phyloP scores from a whole-genome alignment of 2,113 vertebrate genomes.

The Galemys pyrenaicus region DNA sequence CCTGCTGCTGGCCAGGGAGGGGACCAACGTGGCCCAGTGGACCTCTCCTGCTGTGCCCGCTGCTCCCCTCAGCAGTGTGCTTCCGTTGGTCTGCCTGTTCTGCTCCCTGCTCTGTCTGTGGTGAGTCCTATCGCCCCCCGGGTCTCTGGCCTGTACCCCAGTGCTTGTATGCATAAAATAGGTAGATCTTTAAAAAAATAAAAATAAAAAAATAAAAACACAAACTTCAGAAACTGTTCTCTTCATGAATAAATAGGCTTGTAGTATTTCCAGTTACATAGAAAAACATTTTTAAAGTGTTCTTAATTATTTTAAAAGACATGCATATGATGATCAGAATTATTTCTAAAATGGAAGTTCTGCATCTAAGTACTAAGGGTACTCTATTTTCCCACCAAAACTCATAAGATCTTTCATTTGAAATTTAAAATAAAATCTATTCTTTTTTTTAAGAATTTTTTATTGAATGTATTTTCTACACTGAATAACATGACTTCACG shows the following conservation, averaged over 20 bases:
- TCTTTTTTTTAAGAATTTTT: conserved; percentile 48
- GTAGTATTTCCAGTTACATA: conserved; percentile 31
- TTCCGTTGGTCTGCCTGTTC: too few relatives aligned
- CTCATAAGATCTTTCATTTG: conserved; percentile 14
- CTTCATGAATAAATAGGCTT: conserved; percentile 17
- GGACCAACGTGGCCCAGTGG: too few relatives aligned
- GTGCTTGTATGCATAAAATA: too few relatives aligned
- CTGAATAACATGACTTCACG: conserved; percentile 53
- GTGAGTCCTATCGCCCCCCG: too few relatives aligned
- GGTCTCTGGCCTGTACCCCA: too few relatives aligned
- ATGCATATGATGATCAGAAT: conserved; percentile 31
- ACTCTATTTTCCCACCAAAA: conserved; percentile 31
- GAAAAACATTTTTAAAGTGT: conserved; percentile 42
- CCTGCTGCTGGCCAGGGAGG: too few relatives aligned
- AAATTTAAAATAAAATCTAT: conserved; percentile 47
- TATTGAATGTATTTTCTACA: conserved; percentile 42
- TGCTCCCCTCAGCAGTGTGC: too few relatives aligned
- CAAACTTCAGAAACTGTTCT: too few relatives aligned
- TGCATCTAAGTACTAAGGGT: conserved; percentile 26
- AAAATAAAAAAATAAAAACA: too few relatives aligned
- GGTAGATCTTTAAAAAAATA: too few relatives aligned
- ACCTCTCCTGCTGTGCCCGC: too few relatives aligned
- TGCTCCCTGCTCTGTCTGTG: too few relatives aligned
- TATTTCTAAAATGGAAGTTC: conserved; percentile 33
- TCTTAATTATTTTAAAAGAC: conserved; percentile 39